phyloP scores from a whole-genome alignment of 2,113 vertebrate species.

The Perca schrenkii region DNA sequence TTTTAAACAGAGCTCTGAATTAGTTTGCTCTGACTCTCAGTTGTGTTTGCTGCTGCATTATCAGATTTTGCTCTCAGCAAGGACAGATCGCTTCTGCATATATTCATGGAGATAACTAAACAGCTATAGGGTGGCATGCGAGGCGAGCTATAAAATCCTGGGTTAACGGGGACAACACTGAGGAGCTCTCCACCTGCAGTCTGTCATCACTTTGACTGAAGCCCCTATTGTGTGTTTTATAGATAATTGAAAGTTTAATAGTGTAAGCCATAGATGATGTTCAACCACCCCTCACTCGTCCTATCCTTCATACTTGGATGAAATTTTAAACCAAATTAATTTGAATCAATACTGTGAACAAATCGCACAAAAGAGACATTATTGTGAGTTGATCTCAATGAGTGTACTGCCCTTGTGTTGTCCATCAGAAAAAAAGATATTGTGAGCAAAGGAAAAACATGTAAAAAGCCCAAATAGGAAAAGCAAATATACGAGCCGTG shows the following conservation, averaged over 20 bases:
- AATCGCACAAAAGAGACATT: constrained; percentile 35
- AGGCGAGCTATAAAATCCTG: constrained; percentile 75
- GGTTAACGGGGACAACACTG: constrained; percentile 59
- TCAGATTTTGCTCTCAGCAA: constrained; percentile 82
- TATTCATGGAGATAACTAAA: constrained; percentile 77
- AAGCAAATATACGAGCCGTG: neutral
- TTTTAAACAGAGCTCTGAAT: constrained; percentile 67
- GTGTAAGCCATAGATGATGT: constrained; percentile 47
- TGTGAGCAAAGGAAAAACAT: neutral
- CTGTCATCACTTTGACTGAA: constrained; percentile 63
- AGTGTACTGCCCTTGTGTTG: neutral
- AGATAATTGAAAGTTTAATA: constrained; percentile 78
- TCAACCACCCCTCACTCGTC: neutral
- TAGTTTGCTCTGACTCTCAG: constrained; percentile 78
- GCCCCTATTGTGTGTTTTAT: constrained; percentile 67
- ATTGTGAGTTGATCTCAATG: constrained; percentile 32
- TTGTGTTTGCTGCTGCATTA: constrained; percentile 82
- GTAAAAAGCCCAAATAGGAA: neutral
- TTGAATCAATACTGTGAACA: constrained; percentile 56
- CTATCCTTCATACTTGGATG: constrained; percentile 17
- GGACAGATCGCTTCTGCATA: constrained; percentile 81
- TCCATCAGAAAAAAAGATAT: neutral
- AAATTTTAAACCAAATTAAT: constrained; percentile 46
- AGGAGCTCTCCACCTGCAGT: constrained; percentile 52
- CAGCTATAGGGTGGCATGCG: constrained; percentile 63